Evolutionary conservation across 2,113 vertebrate species (phyloP).

Genomic region (Brachyistius frenatus): DNA sequence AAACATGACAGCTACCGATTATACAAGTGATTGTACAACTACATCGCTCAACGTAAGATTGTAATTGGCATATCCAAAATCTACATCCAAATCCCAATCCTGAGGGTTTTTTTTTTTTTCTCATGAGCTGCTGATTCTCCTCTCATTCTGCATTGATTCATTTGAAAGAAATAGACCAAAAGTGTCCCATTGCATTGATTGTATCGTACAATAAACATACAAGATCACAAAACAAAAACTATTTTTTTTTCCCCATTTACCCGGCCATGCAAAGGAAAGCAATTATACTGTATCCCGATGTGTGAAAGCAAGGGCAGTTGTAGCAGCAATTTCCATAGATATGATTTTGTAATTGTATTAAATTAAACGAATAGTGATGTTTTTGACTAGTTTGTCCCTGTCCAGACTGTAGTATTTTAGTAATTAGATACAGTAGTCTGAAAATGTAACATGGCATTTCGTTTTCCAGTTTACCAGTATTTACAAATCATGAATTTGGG

Average conservation of each 20-base stretch:
- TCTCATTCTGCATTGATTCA: too few species aligned
- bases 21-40: neutral
- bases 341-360: too few species aligned
- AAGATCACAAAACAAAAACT: neutral
- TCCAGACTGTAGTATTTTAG: too few species aligned
- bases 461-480: neutral
- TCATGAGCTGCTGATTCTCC: neutral
- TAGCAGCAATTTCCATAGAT: neutral
- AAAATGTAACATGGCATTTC: neutral
- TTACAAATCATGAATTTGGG: slow-evolving; percentile 24
- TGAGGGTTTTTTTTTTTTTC: neutral
- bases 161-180: neutral
- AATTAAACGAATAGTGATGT: too few species aligned
- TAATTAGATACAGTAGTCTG: neutral
- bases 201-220: neutral
- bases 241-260: accelerated
- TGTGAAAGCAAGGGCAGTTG: neutral
- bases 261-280: neutral
- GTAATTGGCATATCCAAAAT: slow-evolving; percentile 9
- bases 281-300: too few species aligned
- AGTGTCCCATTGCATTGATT: neutral
- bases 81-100: neutral
- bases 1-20: slow-evolving; percentile 8
- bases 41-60: neutral
- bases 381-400: neutral